These are phyloP conservation scores for Peromyscus californicus DNA, from an alignment of 2,113 vertebrate species.

Conservation along the genomic window DNA sequence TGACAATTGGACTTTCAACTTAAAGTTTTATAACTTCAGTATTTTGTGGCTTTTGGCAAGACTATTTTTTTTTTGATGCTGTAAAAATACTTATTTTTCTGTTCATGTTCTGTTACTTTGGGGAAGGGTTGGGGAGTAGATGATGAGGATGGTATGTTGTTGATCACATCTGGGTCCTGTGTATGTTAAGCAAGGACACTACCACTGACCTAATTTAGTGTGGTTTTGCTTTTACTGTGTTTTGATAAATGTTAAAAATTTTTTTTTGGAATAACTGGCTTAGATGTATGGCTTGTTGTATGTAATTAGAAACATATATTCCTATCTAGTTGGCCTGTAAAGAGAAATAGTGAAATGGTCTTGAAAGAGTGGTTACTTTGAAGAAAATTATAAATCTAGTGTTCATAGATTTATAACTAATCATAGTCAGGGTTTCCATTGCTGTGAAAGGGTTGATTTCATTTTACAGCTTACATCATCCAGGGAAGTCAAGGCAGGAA, in stretches of 20 bases:
- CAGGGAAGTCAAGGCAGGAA: not conserved
- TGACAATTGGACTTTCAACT: not conserved
- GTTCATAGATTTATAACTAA: not conserved
- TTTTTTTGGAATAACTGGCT: not conserved
- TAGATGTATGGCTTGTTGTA: not conserved
- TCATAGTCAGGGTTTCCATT: not conserved
- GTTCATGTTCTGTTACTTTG: not conserved
- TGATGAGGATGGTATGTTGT: not conserved
- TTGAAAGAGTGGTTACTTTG: constrained; percentile 19
- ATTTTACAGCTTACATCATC: not conserved
- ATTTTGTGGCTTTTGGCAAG: not conserved
- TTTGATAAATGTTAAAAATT: not conserved
- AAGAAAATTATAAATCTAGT: not conserved
- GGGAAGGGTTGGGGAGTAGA: not conserved
- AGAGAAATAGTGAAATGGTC: constrained; percentile 8
- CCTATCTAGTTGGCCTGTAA: not conserved
- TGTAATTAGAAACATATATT: not conserved
- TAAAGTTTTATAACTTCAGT: not conserved
- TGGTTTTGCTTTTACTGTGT: not conserved
- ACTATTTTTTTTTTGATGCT: not conserved
- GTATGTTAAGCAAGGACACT: not conserved
- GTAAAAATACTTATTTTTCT: not conserved
- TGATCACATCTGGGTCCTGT: not conserved
- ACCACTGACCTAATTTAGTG: not conserved
- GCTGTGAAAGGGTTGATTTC: not conserved